A percentile compares a stretch with the other conserved stretches of the same genome.
These are phyloP conservation scores for Pemphredon lugubris DNA, from an alignment of 2,888 invertebrate species.

Conservation along the genomic window DNA sequence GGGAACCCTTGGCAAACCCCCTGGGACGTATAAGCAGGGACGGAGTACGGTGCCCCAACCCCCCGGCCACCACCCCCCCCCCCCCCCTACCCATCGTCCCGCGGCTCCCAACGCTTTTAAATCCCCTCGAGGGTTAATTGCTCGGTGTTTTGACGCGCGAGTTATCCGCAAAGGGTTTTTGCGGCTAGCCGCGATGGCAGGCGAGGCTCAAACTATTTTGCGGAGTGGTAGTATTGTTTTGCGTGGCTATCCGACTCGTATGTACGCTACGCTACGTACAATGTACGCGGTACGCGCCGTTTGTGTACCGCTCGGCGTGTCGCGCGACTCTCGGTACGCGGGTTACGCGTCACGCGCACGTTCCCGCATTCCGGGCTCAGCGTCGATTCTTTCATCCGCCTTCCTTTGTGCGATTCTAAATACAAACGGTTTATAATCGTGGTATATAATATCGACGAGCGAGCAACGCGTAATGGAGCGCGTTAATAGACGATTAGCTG, in stretches of 20 bases:
- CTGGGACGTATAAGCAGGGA: conserved; percentile 60
- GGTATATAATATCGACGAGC: conserved; percentile 6
- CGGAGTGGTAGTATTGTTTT: conserved; percentile 45
- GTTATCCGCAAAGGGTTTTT: conserved; percentile 69
- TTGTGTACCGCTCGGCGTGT: neutral
- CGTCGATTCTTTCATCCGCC: conserved; percentile 34
- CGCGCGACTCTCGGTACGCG: neutral
- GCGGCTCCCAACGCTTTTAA: conserved; percentile 65
- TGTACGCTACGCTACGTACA: conserved; percentile 16
- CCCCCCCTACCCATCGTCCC: too few relatives aligned
- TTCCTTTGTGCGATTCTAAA: conserved; percentile 22
- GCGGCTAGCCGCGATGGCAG: conserved; percentile 52
- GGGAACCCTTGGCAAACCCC: conserved; percentile 50
- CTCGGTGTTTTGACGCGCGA: conserved; percentile 78
- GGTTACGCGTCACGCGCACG: conserved; percentile 24
- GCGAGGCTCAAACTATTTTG: conserved; percentile 34
- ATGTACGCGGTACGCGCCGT: too few relatives aligned
- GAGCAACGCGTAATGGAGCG: conserved; percentile 9
- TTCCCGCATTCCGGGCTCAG: conserved; percentile 26
- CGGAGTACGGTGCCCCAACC: conserved; percentile 31
- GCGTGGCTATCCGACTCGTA: too few relatives aligned
- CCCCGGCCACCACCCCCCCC: too few relatives aligned
- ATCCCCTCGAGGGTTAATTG: conserved; percentile 80
- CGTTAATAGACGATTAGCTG: conserved; percentile 37
- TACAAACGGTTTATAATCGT: conserved; percentile 44